phyloP scores from a whole-genome alignment of 2,888 invertebrate genomes.

The Neuroscelio doddi region DNA sequence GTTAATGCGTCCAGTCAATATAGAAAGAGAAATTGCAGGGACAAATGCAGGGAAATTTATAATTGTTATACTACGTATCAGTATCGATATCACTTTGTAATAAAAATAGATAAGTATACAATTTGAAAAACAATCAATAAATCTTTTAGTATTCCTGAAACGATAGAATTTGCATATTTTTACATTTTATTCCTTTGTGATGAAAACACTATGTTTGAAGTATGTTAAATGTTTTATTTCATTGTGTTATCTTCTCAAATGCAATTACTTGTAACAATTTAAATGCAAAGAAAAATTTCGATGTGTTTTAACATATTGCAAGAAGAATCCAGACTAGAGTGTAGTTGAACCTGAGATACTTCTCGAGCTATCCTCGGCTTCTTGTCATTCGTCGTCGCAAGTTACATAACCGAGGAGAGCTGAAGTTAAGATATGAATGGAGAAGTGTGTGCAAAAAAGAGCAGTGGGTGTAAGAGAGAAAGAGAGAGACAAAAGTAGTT shows the following conservation, averaged over 20 bases:
- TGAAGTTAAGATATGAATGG: slow-evolving; percentile 58
- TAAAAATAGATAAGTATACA: not conserved
- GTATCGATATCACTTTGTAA: not conserved
- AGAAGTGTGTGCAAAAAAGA: slow-evolving; percentile 43
- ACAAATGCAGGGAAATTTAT: not conserved
- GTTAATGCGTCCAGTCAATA: no score
- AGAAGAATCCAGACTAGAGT: slow-evolving; percentile 2
- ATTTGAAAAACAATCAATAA: not conserved
- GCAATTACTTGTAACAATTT: no score
- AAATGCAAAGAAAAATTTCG: no score
- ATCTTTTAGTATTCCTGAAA: not conserved
- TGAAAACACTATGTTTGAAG: no score
- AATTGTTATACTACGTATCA: not conserved
- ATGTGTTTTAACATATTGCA: not conserved
- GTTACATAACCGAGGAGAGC: slow-evolving; percentile 57
- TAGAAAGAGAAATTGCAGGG: not conserved
- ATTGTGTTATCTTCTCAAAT: no score
- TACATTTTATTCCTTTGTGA: no score
- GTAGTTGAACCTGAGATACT: slow-evolving; percentile 8
- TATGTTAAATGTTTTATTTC: no score
- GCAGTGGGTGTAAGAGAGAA: slow-evolving; percentile 6
- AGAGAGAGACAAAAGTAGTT: slow-evolving; percentile 16
- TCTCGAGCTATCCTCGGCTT: slow-evolving; percentile 17
- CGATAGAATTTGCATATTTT: no score
- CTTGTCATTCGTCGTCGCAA: slow-evolving; percentile 47